Conservation (phyloP, 2,888 invertebrate genomes). For the Labia minor region DNA sequence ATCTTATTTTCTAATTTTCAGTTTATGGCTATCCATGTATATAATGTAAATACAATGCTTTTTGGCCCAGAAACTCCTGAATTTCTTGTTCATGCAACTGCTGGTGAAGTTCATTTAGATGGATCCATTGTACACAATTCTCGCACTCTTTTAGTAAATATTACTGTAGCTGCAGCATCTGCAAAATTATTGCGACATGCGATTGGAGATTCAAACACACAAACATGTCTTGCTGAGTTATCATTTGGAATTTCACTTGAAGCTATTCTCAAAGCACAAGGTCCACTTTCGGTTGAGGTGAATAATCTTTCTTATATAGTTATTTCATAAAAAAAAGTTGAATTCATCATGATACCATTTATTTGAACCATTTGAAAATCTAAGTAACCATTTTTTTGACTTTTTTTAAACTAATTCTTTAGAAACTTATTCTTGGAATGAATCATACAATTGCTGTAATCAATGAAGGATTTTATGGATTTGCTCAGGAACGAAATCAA, state of each 20-base stretch:
- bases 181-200: conserved; percentile 49
- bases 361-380: too few relatives aligned
- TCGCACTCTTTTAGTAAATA: conserved; percentile 58
- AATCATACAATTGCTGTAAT: conserved; percentile 47
- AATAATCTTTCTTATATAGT: too few relatives aligned
- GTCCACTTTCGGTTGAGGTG: conserved; percentile 76
- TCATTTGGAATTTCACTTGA: conserved; percentile 63
- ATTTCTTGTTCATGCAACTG: conserved; percentile 59
- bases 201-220: conserved; percentile 34
- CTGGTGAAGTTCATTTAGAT: conserved; percentile 57
- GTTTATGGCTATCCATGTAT: conserved; percentile 78
- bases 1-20: conserved; percentile 33
- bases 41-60: conserved; percentile 55
- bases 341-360: not conserved
- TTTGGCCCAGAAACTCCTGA: conserved; percentile 53
- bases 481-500: conserved; percentile 35
- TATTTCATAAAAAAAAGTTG: conserved; percentile 16
- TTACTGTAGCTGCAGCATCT: conserved; percentile 51
- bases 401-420: too few relatives aligned
- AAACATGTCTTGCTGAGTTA: conserved; percentile 60
- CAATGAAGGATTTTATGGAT: conserved; percentile 47
- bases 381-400: too few relatives aligned
- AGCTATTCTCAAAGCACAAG: conserved; percentile 67
- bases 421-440: conserved; percentile 56
- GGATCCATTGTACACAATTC: conserved; percentile 58